Evolutionary conservation across 2,797 vertebrate genomes (phyloP).

Genomic region (Argya squamiceps): DNA sequence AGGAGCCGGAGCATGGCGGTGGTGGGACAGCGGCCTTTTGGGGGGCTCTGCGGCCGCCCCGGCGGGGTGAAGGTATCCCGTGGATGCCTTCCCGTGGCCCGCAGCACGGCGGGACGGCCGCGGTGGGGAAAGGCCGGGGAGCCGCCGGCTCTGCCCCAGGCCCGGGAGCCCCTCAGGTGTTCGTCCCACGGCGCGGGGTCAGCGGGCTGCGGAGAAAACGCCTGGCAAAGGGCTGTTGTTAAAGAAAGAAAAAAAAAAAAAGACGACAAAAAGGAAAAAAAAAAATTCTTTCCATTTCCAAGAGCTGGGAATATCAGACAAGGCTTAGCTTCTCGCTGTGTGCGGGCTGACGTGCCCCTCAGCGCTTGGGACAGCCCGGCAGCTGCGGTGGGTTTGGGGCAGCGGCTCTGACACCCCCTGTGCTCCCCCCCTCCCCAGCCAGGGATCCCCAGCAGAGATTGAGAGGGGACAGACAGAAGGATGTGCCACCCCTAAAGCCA

Average conservation of each 20-base stretch:
- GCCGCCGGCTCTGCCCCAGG: background rate
- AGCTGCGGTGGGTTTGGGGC: background rate
- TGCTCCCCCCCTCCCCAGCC: background rate
- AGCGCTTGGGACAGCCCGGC: background rate
- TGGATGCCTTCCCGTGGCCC: background rate
- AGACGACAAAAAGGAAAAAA: rapidly evolving
- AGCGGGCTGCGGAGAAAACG: background rate
- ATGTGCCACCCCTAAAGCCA: background rate
- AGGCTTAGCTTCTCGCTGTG: background rate
- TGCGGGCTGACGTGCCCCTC: background rate
- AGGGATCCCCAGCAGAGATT: background rate
- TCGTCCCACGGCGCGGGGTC: background rate
- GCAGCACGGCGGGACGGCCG: background rate
- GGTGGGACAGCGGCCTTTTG: background rate
- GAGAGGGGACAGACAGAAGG: background rate
- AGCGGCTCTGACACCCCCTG: background rate
- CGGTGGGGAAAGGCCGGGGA: background rate
- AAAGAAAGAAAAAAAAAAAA: background rate
- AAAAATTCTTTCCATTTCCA: background rate
- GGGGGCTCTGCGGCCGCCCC: background rate
- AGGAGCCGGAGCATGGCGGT: conserved; percentile 33
- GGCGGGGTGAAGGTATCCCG: background rate
- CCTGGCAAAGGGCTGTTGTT: background rate
- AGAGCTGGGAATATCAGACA: background rate
- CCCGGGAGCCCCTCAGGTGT: background rate